phyloP scores from a whole-genome alignment of 2,113 vertebrate genomes.

The Menura novaehollandiae region DNA sequence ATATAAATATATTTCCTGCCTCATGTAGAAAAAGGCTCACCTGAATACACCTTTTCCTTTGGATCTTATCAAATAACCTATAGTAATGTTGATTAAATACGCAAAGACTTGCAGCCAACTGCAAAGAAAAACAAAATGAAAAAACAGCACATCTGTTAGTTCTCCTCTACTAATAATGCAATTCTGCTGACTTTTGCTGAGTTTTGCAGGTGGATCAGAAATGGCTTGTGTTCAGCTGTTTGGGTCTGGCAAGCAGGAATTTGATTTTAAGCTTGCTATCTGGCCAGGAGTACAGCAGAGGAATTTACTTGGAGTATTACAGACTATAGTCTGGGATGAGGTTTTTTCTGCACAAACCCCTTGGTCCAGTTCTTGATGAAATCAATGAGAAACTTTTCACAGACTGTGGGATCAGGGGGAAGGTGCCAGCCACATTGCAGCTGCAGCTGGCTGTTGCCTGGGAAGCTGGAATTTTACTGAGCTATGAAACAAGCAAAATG shows the following conservation, averaged over 20 bases:
- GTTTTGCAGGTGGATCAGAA: not conserved
- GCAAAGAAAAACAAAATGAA: not conserved
- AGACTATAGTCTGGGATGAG: not conserved
- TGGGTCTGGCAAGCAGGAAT: not conserved
- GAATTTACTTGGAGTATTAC: not conserved
- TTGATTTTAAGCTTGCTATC: not conserved
- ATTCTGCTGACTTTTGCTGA: not conserved
- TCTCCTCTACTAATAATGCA: not conserved
- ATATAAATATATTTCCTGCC: not conserved
- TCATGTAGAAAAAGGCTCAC: not conserved
- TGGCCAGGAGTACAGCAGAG: not conserved
- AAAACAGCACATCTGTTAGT: not conserved
- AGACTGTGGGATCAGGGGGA: not conserved
- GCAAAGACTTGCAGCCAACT: not conserved
- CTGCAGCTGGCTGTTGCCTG: not conserved
- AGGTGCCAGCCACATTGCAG: not conserved
- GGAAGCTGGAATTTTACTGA: slow-evolving; percentile 5
- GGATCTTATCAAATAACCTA: not conserved
- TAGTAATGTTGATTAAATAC: not conserved
- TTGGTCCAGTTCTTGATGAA: not conserved
- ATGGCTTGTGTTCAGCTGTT: not conserved
- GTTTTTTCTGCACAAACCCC: not conserved
- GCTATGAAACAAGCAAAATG: slow-evolving; percentile 1
- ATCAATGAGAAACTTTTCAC: not conserved
- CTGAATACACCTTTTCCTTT: not conserved